These are phyloP conservation scores for Sepiola atlantica DNA, from an alignment of 2,888 invertebrate species.

Conservation along the genomic window DNA sequence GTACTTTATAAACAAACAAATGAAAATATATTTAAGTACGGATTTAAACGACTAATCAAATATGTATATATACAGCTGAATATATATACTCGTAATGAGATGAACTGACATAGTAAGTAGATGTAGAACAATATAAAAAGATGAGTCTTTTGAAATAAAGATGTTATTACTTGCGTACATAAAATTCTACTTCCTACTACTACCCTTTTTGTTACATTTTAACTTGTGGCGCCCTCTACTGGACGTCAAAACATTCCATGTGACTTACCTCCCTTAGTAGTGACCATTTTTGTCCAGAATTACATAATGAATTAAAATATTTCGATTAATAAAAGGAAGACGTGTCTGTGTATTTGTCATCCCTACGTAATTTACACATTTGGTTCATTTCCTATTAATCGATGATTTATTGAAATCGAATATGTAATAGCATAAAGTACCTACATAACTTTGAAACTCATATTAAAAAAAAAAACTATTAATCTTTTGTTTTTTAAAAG, in stretches of 20 bases:
- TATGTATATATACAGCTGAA: too few species aligned
- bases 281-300: neutral
- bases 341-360: too few species aligned
- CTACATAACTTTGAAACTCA: too few species aligned
- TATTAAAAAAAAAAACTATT: too few species aligned
- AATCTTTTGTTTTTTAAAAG: too few species aligned
- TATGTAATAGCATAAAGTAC: too few species aligned
- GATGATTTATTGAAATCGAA: too few species aligned
- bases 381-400: too few species aligned
- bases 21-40: neutral
- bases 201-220: neutral
- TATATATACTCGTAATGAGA: neutral
- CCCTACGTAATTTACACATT: too few species aligned
- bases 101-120: neutral
- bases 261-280: neutral
- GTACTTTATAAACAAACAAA: neutral
- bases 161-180: neutral
- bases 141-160: neutral
- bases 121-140: neutral
- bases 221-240: slow-evolving; percentile 44
- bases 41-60: neutral
- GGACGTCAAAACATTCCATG: neutral
- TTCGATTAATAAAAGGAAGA: too few species aligned
- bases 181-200: neutral
- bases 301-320: too few species aligned